Conservation (phyloP, 2,888 invertebrate genomes). For the Sepioteuthis lessoniana region DNA sequence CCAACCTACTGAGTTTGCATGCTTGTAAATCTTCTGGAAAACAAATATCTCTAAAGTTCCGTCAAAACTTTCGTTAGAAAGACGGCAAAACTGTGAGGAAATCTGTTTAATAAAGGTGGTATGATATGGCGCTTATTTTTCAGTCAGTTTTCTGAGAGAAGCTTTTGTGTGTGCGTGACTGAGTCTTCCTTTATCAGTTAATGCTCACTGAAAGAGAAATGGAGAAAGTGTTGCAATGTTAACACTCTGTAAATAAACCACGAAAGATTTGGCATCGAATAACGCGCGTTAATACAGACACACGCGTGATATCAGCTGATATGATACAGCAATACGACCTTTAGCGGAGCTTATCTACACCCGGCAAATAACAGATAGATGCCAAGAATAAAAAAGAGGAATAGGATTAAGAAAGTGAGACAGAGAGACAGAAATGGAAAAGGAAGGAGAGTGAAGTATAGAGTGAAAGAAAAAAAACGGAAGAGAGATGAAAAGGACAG, state of each 20-base stretch:
- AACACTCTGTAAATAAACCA: background rate
- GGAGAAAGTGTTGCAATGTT: background rate
- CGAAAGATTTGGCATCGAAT: background rate
- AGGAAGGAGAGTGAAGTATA: background rate
- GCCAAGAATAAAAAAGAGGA: background rate
- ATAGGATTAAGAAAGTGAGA: background rate
- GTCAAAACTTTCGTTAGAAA: too few species aligned
- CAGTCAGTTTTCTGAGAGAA: background rate
- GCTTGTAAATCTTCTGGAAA: too few species aligned
- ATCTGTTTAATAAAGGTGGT: too few species aligned
- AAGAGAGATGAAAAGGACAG: too few species aligned
- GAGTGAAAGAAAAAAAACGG: background rate
- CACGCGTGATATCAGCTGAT: background rate
- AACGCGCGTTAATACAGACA: background rate
- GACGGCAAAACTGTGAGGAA: too few species aligned
- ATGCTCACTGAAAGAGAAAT: background rate
- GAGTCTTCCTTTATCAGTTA: background rate
- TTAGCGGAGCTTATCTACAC: background rate
- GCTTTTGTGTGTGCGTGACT: background rate
- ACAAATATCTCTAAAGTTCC: too few species aligned
- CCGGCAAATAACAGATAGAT: background rate
- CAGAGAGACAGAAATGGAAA: background rate
- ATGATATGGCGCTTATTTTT: background rate
- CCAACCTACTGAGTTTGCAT: too few species aligned
- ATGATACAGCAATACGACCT: background rate